Evolutionary conservation across 2,888 invertebrate genomes (phyloP).

Genomic region (Eupeodes latifasciatus): DNA sequence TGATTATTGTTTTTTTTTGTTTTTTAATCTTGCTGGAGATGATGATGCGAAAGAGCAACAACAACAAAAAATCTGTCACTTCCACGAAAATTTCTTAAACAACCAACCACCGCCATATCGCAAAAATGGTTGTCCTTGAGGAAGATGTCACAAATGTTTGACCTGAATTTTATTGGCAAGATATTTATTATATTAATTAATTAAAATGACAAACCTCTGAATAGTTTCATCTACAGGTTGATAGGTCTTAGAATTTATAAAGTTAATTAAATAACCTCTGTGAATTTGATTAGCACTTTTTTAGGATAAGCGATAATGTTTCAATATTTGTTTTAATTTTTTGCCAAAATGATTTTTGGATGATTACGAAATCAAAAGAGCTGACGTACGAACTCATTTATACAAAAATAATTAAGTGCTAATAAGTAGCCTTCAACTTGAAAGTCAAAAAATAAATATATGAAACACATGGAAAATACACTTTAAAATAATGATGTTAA

Average conservation of each 20-base stretch:
- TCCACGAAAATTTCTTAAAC: conserved; percentile 17
- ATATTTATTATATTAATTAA: background rate
- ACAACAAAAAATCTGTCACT: conserved; percentile 1
- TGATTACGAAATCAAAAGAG: conserved; percentile 58
- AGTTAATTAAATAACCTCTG: background rate
- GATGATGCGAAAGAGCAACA: background rate
- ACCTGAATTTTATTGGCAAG: background rate
- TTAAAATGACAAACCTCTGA: background rate
- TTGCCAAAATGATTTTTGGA: background rate
- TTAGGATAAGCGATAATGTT: background rate
- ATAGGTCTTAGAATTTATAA: background rate
- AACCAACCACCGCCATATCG: background rate
- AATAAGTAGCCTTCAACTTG: conserved; percentile 47
- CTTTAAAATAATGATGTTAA: background rate
- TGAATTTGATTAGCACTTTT: conserved; percentile 1
- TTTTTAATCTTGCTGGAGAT: background rate
- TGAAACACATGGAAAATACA: background rate
- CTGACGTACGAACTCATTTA: conserved; percentile 29
- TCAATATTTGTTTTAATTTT: background rate
- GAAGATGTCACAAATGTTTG: background rate
- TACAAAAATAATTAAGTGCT: background rate
- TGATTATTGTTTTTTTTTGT: background rate
- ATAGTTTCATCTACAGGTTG: background rate
- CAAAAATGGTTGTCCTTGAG: background rate
- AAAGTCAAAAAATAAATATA: background rate